Conservation (phyloP, 2,113 vertebrate genomes). For the Monarcha castaneiventris region DNA sequence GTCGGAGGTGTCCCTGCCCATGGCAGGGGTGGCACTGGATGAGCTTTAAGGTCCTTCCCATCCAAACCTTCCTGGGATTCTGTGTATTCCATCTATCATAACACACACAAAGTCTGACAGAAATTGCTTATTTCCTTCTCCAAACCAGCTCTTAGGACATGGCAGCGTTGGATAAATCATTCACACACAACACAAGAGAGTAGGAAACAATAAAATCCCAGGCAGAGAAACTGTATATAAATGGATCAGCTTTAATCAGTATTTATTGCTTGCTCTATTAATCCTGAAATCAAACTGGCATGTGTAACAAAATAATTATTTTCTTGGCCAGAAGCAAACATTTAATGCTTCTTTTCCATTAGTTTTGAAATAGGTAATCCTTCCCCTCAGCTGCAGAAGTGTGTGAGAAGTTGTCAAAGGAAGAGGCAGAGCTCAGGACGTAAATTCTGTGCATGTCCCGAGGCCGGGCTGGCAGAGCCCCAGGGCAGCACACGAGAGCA, state of each 20-base stretch:
- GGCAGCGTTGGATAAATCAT: not conserved
- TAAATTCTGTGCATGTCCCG: not conserved
- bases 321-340: not conserved
- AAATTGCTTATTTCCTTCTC: not conserved
- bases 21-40: not conserved
- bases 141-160: not conserved
- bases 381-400: not conserved
- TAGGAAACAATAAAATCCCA: not conserved
- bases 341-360: not conserved
- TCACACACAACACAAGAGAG: not conserved
- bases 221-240: not conserved
- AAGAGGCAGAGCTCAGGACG: not conserved
- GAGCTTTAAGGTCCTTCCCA: not conserved
- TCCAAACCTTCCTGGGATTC: not conserved
- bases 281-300: conserved; percentile 15
- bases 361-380: not conserved
- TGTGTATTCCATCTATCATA: not conserved
- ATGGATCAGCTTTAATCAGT: conserved; percentile 35
- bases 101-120: not conserved
- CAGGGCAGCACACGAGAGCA: not conserved
- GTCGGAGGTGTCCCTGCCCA: not conserved
- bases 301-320: conserved; percentile 25
- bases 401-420: not conserved
- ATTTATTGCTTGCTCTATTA: conserved; percentile 40
- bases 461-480: not conserved